Evolutionary conservation across 35 echinoderm and acorn worm genomes (phyloP), one percentile per base, ranked within the genome.

Genomic region (Diadema setosum): DNA sequence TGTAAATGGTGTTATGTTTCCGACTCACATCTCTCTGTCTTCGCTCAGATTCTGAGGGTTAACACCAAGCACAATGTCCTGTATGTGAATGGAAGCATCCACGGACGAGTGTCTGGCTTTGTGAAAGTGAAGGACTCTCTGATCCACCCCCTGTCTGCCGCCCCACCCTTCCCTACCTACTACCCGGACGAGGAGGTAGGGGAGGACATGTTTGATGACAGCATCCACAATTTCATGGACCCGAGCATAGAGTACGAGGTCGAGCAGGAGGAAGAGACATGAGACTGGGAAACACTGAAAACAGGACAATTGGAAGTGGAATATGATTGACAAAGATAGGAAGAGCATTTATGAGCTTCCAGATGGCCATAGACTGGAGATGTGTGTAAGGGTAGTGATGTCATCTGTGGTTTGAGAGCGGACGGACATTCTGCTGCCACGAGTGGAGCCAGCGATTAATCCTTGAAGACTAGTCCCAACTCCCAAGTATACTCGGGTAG

Each of bases 61-160:
- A 94, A 99, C 67, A 99, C 92, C 21, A 99, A 85, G 52, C 82
- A 99, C 63, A 99, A 99, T 48, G 88, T 99, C 18, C 80, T 99
- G 18, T 99, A 94, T 67, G 34, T 99, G 12, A 44, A 86, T 11
- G 96, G 96, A 34, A 58, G 26, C 49, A 56, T 92, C 1, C 64
- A 82, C 14, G 96, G 96, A 0, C 82, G 70, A 45, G 87, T 83
- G 41, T 69, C 46, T 16, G 85, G 86, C 45, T 95, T 94, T 12
- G 70, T 94, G 18, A 94, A 87, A 44, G 42, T 99, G 50, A 94
- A 94, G 74, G 96, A 99, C 41, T 86, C 89, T 18, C 35, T 41
- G 7, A 67, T 82, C 33, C 29, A 88, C 58, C 33, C 39, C 15
- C 35, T 69, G 26, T 26, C 20, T 0, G 88, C 58, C 21, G 67